Evolutionary conservation across 1,140 invertebrate genomes (phyloP).

Genomic region (Zophobas morio): DNA sequence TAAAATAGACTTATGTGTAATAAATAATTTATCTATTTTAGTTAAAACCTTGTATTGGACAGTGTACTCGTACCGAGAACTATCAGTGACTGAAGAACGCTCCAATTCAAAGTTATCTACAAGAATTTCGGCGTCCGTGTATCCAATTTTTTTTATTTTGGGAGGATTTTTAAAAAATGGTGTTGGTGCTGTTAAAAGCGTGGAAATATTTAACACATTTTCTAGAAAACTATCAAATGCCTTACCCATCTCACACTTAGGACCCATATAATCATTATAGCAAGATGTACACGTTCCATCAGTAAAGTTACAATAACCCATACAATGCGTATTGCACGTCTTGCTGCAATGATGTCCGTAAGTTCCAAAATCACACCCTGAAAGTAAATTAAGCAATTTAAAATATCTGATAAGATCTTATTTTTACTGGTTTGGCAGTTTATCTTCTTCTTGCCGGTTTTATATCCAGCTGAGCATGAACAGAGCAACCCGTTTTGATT

Average conservation of each 20-base stretch:
- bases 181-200: no score
- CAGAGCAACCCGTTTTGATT: not conserved
- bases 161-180: not conserved
- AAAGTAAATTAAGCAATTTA: not conserved
- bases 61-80: no score
- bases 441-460: no score
- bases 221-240: no score
- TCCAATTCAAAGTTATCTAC: not conserved
- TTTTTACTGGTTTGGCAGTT: no score
- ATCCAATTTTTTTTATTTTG: not conserved
- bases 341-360: constrained; percentile 4
- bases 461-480: not conserved
- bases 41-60: no score
- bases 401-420: no score
- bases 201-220: no score
- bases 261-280: no score
- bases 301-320: constrained; percentile 1
- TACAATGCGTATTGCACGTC: not conserved
- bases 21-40: no score
- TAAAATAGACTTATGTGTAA: no score
- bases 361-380: not conserved
- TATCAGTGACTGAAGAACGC: not conserved
- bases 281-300: constrained; percentile 7
- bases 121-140: not conserved
- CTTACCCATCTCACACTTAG: no score